Conservation (phyloP, 2,888 invertebrate genomes). For the Chaetogeoica ovagalla region DNA sequence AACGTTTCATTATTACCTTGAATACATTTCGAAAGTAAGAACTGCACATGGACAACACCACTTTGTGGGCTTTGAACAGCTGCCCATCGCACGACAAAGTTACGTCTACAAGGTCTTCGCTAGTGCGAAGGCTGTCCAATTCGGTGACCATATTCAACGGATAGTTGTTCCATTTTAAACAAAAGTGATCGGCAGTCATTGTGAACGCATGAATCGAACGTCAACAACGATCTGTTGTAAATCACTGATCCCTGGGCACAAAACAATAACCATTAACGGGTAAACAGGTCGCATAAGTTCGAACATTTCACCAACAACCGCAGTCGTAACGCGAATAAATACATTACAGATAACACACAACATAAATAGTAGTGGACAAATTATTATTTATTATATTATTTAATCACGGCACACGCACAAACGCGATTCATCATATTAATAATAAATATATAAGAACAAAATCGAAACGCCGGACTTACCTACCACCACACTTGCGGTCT, state of each 20-base stretch:
- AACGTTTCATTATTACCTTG: constrained; percentile 62
- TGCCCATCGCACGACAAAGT: constrained; percentile 74
- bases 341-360: no score
- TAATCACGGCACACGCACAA: not conserved
- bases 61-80: constrained; percentile 74
- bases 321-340: not conserved
- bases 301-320: not conserved
- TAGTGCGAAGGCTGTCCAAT: constrained; percentile 70
- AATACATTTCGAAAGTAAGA: constrained; percentile 75
- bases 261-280: not conserved
- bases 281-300: not conserved
- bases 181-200: constrained; percentile 66
- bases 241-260: constrained; percentile 8
- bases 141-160: constrained; percentile 72
- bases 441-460: not conserved
- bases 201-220: constrained; percentile 4
- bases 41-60: constrained; percentile 75
- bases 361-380: not conserved
- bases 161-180: constrained; percentile 76
- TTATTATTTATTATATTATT: not conserved
- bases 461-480: constrained; percentile 28
- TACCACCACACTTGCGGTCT: not conserved
- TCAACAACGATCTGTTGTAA: not conserved
- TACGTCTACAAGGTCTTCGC: constrained; percentile 73
- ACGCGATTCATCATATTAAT: not conserved